Percentiles rank a stretch among this genome's conserved stretches.
Conservation (phyloP, 2,113 vertebrate genomes). For the Argyrosomus japonicus region DNA sequence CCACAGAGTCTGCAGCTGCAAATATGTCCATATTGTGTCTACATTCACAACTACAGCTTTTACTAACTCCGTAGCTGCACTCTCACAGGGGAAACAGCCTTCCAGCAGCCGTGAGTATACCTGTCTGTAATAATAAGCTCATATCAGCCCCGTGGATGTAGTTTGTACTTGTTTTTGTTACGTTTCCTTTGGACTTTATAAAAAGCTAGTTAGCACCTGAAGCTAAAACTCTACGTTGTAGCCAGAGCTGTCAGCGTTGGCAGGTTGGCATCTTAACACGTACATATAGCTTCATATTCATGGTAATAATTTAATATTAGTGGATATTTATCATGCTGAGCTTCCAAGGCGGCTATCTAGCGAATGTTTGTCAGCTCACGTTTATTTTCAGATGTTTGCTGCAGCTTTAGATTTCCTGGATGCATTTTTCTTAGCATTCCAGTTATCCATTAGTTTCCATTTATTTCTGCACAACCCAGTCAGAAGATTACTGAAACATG, state of each 20-base stretch:
- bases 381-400: neutral
- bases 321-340: neutral
- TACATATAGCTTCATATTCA: neutral
- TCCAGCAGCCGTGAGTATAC: slow-evolving; percentile 55
- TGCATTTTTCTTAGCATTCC: neutral
- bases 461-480: neutral
- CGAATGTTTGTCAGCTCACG: neutral
- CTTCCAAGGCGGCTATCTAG: neutral
- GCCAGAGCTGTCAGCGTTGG: slow-evolving; percentile 41
- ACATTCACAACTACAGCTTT: slow-evolving; percentile 26
- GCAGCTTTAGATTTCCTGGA: neutral
- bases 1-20: slow-evolving; percentile 64
- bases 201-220: slow-evolving; percentile 71
- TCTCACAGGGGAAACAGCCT: neutral
- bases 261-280: slow-evolving; percentile 1
- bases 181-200: slow-evolving; percentile 36
- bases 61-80: slow-evolving; percentile 30
- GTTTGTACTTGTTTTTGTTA: slow-evolving; percentile 7
- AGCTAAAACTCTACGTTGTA: slow-evolving; percentile 63
- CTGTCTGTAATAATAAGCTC: neutral
- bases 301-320: neutral
- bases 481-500: neutral
- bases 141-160: neutral
- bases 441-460: neutral
- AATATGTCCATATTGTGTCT: slow-evolving; percentile 64